A percentile compares a stretch with the other conserved stretches of the same genome.
Conservation (phyloP, 2,113 vertebrate genomes). For the Indicator maculatus region DNA sequence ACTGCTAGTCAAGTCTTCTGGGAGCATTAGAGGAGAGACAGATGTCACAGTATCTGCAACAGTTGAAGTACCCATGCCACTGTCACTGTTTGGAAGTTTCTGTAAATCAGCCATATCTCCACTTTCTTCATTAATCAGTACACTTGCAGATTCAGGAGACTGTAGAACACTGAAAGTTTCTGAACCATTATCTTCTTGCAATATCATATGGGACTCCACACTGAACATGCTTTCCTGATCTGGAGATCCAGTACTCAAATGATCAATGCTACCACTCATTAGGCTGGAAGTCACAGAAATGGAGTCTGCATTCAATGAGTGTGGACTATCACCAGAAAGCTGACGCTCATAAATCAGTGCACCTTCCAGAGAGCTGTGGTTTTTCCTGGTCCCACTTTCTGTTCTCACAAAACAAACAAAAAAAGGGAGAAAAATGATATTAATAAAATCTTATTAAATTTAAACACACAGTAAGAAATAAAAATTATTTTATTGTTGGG, state of each 20-base stretch:
- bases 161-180: constrained; percentile 72
- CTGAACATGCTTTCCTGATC: constrained; percentile 72
- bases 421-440: neutral
- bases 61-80: neutral
- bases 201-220: constrained; percentile 28
- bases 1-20: neutral
- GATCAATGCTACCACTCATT: constrained; percentile 77
- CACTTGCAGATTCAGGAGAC: constrained; percentile 35
- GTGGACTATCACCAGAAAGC: constrained; percentile 75
- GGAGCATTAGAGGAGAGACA: neutral
- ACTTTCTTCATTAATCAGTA: neutral
- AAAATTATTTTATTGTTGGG: neutral
- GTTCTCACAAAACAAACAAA: neutral
- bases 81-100: neutral
- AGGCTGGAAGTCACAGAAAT: constrained; percentile 78
- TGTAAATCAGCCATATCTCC: neutral
- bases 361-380: constrained; percentile 70
- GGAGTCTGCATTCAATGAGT: constrained; percentile 78
- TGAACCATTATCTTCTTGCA: constrained; percentile 49
- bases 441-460: neutral
- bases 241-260: constrained; percentile 74
- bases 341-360: constrained; percentile 72
- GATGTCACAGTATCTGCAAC: neutral
- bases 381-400: constrained; percentile 64
- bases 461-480: neutral